Evolutionary conservation across 2,797 vertebrate species (phyloP).

Genomic region (Ctenochaetus hawaiiensis): DNA sequence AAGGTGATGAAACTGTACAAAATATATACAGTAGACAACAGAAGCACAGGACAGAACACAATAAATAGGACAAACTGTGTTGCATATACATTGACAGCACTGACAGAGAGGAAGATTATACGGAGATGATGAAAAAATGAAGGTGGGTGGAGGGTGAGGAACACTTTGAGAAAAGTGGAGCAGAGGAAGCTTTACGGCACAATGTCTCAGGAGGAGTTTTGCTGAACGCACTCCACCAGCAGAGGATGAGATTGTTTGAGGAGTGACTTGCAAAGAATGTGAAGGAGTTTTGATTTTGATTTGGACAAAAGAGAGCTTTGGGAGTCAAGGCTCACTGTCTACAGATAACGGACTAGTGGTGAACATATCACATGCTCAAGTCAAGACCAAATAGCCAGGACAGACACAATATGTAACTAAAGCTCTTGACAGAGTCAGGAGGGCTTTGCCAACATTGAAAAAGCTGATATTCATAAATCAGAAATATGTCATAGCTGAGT

Average conservation of each 20-base stretch:
- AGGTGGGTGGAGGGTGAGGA: slow-evolving; percentile 46
- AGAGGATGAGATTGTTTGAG: slow-evolving; percentile 39
- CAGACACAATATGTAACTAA: slow-evolving; percentile 33
- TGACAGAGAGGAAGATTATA: slow-evolving; percentile 42
- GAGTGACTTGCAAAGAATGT: slow-evolving; percentile 42
- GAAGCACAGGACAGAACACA: slow-evolving; percentile 3
- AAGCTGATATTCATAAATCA: slow-evolving; percentile 27
- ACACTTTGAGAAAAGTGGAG: slow-evolving; percentile 69
- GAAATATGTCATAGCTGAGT: slow-evolving; percentile 23
- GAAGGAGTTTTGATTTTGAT: slow-evolving; percentile 43
- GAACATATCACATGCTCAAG: slow-evolving; percentile 17
- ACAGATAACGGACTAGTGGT: not conserved
- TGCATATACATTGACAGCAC: slow-evolving; percentile 10
- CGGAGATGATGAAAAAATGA: slow-evolving; percentile 39
- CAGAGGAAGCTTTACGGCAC: slow-evolving; percentile 61
- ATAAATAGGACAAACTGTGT: slow-evolving; percentile 7
- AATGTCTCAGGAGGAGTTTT: slow-evolving; percentile 61
- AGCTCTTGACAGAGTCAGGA: slow-evolving; percentile 29
- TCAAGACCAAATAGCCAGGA: slow-evolving; percentile 1
- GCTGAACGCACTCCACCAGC: slow-evolving; percentile 42
- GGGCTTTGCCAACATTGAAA: slow-evolving; percentile 30
- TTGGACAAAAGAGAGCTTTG: slow-evolving; percentile 36
- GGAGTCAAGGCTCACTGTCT: slow-evolving; percentile 14
- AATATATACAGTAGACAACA: not conserved
- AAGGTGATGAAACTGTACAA: not conserved